Evolutionary conservation across 2,888 invertebrate genomes (phyloP).

Genomic region (Ormyrus labotus): DNA sequence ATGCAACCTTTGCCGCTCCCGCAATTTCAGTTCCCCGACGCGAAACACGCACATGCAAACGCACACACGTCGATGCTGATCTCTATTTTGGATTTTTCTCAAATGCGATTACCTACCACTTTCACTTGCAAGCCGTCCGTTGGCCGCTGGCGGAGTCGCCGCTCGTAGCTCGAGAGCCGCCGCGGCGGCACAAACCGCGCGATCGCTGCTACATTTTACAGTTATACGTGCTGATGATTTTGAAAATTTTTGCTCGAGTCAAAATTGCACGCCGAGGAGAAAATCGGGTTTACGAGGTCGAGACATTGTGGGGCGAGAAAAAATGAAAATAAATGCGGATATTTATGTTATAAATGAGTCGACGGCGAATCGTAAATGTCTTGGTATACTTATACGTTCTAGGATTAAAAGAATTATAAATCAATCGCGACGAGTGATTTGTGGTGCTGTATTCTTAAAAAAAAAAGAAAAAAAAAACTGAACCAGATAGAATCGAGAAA

Average conservation of each 20-base stretch:
- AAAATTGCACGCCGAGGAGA: background rate
- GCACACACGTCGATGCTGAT: constrained; percentile 32
- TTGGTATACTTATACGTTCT: no score
- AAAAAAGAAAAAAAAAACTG: no score
- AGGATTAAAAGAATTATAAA: no score
- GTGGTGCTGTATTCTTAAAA: no score
- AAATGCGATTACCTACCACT: constrained; percentile 47
- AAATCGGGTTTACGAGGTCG: background rate
- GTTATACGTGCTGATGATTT: no score
- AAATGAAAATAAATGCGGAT: no score
- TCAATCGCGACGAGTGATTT: no score
- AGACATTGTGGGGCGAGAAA: no score
- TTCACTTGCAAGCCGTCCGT: constrained; percentile 43
- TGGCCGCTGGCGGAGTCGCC: background rate
- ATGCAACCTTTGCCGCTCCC: background rate
- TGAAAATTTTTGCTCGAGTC: background rate
- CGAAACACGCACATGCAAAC: background rate
- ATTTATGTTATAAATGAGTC: no score
- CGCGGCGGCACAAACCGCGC: background rate
- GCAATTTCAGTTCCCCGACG: constrained; percentile 8
- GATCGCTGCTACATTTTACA: no score
- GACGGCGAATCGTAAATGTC: no score
- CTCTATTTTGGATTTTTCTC: constrained; percentile 56
- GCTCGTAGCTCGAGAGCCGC: background rate
- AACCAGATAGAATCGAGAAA: no score